Percentiles rank a stretch among this genome's conserved stretches.
These are phyloP conservation scores for Sebastes matsubarae DNA, from an alignment of 2,797 vertebrate species.

Conservation along the genomic window DNA sequence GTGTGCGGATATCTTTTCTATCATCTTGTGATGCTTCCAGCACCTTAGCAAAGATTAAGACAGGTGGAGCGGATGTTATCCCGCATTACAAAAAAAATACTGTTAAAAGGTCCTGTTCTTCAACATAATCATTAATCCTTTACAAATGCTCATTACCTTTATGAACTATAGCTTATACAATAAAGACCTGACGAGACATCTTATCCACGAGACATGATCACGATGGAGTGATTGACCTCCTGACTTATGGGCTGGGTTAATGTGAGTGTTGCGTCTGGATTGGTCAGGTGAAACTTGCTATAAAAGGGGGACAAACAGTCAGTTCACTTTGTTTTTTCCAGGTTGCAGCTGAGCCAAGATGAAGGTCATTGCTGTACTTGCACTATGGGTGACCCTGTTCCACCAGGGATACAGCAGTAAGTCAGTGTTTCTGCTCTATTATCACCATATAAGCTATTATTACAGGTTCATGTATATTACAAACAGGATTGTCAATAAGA, in stretches of 20 bases:
- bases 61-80: no score
- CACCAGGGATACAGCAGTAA: slow-evolving; percentile 76
- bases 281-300: slow-evolving; percentile 38
- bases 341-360: slow-evolving; percentile 53
- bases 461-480: neutral
- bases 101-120: neutral
- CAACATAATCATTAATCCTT: neutral
- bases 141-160: neutral
- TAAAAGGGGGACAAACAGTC: slow-evolving; percentile 56
- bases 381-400: slow-evolving; percentile 66
- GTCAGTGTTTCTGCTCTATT: neutral
- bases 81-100: neutral
- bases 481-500: neutral
- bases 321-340: slow-evolving; percentile 20
- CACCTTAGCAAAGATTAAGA: no score
- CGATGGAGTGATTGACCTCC: neutral
- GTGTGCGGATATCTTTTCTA: no score
- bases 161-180: neutral
- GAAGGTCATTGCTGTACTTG: slow-evolving; percentile 66
- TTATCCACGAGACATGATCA: neutral
- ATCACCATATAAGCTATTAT: neutral
- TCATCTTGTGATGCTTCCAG: no score
- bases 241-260: neutral
- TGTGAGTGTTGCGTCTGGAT: neutral
- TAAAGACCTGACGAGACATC: neutral